Percentiles rank a stretch among this genome's conserved stretches.
Conservation (phyloP, 1,140 invertebrate species). For the Spodoptera litura region DNA sequence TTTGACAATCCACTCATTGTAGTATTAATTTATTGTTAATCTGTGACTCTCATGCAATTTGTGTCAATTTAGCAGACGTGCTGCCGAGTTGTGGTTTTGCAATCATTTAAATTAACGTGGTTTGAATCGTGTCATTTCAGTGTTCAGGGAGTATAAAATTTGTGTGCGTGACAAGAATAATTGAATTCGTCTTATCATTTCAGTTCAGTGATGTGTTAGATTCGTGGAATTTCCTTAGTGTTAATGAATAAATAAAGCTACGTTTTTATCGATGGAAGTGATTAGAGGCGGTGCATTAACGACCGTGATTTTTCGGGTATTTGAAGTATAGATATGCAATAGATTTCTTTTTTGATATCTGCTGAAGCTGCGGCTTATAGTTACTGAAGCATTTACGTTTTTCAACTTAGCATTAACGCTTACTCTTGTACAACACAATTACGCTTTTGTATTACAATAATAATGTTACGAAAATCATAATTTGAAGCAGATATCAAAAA, state of each 20-base stretch:
- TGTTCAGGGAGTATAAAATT: constrained; percentile 53
- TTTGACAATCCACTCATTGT: constrained; percentile 35
- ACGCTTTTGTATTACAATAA: constrained; percentile 1
- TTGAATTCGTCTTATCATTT: constrained; percentile 47
- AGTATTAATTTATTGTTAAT: constrained; percentile 54
- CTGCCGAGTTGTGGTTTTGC: constrained; percentile 65
- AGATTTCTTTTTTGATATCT: constrained; percentile 73
- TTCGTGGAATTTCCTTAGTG: constrained; percentile 84
- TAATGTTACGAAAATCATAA: constrained; percentile 36
- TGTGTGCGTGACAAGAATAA: constrained; percentile 57
- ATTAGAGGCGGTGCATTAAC: constrained; percentile 79
- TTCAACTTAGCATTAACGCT: constrained; percentile 18
- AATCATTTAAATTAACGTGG: constrained; percentile 61
- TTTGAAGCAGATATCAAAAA: constrained; percentile 78
- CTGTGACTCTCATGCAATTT: constrained; percentile 74
- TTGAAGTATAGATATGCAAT: constrained; percentile 77
- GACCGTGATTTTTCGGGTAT: constrained; percentile 79
- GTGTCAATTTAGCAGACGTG: constrained; percentile 72
- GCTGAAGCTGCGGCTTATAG: constrained; percentile 51
- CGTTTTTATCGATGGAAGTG: constrained; percentile 72
- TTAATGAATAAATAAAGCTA: constrained; percentile 73
- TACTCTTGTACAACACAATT: constrained; percentile 6
- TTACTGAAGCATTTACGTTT: constrained; percentile 42
- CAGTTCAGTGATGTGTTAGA: constrained; percentile 69
- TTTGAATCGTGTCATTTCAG: constrained; percentile 56